Conservation (phyloP, 2,797 vertebrate genomes). For the Gorsachius magnificus region DNA sequence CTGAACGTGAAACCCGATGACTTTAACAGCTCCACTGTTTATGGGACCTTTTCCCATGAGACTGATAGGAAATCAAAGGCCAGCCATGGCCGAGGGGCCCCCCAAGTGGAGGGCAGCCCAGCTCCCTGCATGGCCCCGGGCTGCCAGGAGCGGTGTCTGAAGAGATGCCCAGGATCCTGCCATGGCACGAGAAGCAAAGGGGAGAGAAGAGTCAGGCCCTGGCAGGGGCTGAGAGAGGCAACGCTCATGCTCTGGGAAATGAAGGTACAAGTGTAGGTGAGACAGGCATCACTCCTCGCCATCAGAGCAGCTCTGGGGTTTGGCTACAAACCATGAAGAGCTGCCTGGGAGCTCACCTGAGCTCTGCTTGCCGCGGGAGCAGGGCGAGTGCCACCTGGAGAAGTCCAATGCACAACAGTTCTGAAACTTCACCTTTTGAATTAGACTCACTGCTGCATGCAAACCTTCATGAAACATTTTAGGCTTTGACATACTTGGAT, state of each 20-base stretch:
- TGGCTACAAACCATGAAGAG: not conserved
- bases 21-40: not conserved
- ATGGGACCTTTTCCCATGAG: not conserved
- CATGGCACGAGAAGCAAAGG: accelerated
- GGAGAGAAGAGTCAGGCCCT: not conserved
- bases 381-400: not conserved
- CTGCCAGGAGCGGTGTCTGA: accelerated
- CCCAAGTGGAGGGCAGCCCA: not conserved
- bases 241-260: accelerated
- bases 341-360: accelerated
- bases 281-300: not conserved
- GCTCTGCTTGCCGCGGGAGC: not conserved
- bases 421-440: not conserved
- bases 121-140: accelerated
- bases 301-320: not conserved
- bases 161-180: not conserved
- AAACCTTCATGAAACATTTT: not conserved
- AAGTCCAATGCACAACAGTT: not conserved
- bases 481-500: not conserved
- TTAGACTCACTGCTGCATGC: not conserved
- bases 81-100: accelerated
- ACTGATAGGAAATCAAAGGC: not conserved
- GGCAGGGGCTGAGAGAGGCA: not conserved
- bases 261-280: not conserved
- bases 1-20: not conserved